A percentile compares a stretch with the other conserved stretches of the same genome.
These are phyloP conservation scores for Plutella xylostella DNA, from an alignment of 2,888 invertebrate genomes.

Conservation along the genomic window DNA sequence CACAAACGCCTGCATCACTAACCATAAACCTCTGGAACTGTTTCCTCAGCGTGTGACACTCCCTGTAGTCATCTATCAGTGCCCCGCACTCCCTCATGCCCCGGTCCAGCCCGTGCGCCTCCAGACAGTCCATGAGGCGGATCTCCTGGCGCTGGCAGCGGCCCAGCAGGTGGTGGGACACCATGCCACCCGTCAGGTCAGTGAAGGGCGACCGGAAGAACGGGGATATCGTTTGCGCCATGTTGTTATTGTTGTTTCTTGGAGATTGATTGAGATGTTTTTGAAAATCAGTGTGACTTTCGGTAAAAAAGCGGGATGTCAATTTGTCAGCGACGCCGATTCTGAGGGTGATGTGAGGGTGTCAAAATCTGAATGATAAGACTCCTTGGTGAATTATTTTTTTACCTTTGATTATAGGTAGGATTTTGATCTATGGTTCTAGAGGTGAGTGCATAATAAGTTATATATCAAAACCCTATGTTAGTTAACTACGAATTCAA, in stretches of 20 bases:
- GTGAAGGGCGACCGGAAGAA: conserved; percentile 71
- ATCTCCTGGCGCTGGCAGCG: conserved; percentile 72
- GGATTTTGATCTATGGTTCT: no score
- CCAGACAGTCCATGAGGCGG: conserved; percentile 73
- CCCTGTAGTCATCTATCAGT: conserved; percentile 70
- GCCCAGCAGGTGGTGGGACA: conserved; percentile 67
- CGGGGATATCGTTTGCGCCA: conserved; percentile 39
- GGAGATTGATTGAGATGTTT: not conserved
- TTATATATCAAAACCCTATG: no score
- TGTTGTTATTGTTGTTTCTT: conserved; percentile 14
- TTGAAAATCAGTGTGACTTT: no score
- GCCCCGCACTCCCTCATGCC: conserved; percentile 63
- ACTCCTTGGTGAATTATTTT: no score
- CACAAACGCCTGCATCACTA: no score
- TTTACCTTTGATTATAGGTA: no score
- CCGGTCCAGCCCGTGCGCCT: conserved; percentile 74
- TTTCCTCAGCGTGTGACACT: conserved; percentile 66
- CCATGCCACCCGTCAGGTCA: conserved; percentile 66
- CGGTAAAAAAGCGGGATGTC: no score
- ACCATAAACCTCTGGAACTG: conserved; percentile 57
- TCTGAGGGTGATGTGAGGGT: no score
- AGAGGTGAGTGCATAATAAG: no score
- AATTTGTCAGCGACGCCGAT: no score
- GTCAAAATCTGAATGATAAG: no score
- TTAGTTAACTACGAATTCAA: no score